Conservation (phyloP, 2,888 invertebrate species). For the Ferdinandea cuprea region DNA sequence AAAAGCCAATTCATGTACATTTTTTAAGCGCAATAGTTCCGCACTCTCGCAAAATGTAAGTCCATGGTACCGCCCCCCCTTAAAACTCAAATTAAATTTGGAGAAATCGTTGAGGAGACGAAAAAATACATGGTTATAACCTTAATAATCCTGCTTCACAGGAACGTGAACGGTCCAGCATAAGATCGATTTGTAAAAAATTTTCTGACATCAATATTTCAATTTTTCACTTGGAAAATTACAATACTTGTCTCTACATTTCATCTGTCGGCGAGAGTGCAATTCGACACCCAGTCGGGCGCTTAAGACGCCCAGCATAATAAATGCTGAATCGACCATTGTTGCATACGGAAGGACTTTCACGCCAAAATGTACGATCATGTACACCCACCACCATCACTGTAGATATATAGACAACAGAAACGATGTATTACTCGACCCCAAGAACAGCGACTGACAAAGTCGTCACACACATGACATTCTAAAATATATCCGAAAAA, state of each 20-base stretch:
- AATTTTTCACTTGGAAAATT: conserved; percentile 58
- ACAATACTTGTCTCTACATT: conserved; percentile 50
- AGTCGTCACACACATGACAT: conserved; percentile 49
- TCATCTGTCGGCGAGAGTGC: conserved; percentile 40
- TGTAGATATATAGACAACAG: too few species aligned
- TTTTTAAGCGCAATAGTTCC: too few species aligned
- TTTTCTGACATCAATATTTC: conserved; percentile 50
- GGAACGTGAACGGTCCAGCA: too few species aligned
- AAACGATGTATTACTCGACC: conserved; percentile 33
- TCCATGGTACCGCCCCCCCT: too few species aligned
- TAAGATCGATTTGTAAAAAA: conserved; percentile 47
- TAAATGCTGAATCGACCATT: conserved; percentile 43
- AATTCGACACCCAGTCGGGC: conserved; percentile 22
- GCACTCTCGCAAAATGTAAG: too few species aligned
- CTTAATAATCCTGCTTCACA: too few species aligned
- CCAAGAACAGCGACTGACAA: conserved; percentile 46
- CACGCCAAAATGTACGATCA: neutral
- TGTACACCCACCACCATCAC: neutral
- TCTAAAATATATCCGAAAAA: conserved; percentile 50
- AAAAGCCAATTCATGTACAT: too few species aligned
- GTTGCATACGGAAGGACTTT: conserved; percentile 31
- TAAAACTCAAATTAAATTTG: too few species aligned
- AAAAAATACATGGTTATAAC: too few species aligned
- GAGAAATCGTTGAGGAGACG: too few species aligned
- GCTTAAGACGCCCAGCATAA: conserved; percentile 23